These are phyloP conservation scores for Trichechus manatus DNA, from an alignment of 2,113 vertebrate genomes.

Conservation along the genomic window DNA sequence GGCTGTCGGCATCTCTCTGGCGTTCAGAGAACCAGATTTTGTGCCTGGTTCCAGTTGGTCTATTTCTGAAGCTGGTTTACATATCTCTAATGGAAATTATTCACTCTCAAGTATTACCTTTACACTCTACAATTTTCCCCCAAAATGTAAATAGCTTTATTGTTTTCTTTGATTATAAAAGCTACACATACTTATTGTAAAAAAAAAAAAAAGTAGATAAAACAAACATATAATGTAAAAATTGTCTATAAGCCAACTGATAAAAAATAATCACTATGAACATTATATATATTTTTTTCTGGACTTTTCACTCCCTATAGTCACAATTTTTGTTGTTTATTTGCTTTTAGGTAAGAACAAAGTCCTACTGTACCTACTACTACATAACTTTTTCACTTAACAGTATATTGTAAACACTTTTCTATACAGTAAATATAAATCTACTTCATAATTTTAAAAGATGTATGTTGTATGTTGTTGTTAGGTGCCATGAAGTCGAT, in stretches of 20 bases:
- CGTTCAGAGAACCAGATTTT: background rate
- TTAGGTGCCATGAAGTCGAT: too few species aligned
- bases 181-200: background rate
- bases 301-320: background rate
- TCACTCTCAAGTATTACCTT: background rate
- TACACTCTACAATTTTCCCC: background rate
- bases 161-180: slow-evolving; percentile 36
- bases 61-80: background rate
- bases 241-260: slow-evolving; percentile 7
- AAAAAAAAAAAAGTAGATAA: background rate
- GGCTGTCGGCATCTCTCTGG: background rate
- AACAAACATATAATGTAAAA: slow-evolving; percentile 46
- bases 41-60: background rate
- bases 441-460: slow-evolving; percentile 39
- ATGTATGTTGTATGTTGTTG: too few species aligned
- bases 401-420: background rate
- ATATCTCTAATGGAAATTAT: background rate
- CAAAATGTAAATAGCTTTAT: background rate
- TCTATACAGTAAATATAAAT: slow-evolving; percentile 35
- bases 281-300: background rate
- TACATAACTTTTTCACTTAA: slow-evolving; percentile 20
- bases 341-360: slow-evolving; percentile 38
- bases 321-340: slow-evolving; percentile 11
- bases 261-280: background rate
- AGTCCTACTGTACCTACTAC: background rate